Conservation (phyloP, 2,113 vertebrate species). For the Oryzias curvinotus region DNA sequence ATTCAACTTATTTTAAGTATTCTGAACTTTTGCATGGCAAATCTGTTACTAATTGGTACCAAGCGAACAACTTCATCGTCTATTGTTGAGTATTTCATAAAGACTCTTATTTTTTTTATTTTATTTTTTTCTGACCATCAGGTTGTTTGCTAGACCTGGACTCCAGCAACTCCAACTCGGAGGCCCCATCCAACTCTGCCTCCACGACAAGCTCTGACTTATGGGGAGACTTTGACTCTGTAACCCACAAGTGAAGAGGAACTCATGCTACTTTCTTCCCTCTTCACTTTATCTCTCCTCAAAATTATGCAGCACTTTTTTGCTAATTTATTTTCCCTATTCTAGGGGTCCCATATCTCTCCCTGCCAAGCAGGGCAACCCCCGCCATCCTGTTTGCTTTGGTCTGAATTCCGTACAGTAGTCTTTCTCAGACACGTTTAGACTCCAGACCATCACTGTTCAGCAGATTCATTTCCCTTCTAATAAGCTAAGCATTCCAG, state of each 20-base stretch:
- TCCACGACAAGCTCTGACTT: conserved; percentile 76
- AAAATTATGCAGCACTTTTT: conserved; percentile 52
- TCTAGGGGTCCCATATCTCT: conserved; percentile 26
- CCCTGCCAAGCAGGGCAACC: conserved; percentile 39
- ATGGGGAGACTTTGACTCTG: conserved; percentile 92
- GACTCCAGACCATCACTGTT: neutral
- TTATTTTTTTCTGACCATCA: conserved; percentile 18
- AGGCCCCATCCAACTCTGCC: conserved; percentile 47
- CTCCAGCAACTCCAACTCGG: conserved; percentile 70
- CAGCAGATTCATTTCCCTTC: neutral
- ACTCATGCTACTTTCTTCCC: conserved; percentile 1
- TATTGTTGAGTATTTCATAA: no score
- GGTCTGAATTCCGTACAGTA: conserved; percentile 13
- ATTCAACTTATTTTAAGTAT: no score
- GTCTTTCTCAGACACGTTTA: conserved; percentile 14
- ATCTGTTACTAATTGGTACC: no score
- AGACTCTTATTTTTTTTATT: neutral
- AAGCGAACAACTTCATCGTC: no score
- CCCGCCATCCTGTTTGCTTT: conserved; percentile 19
- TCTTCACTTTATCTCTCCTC: conserved; percentile 17
- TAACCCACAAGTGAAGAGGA: conserved; percentile 83
- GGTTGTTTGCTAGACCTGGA: conserved; percentile 75
- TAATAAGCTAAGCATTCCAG: neutral
- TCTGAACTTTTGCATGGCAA: no score
- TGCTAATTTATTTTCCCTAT: conserved; percentile 32